These are phyloP conservation scores for Campylomormyrus numenius DNA, from an alignment of 2,113 vertebrate genomes.

Conservation along the genomic window DNA sequence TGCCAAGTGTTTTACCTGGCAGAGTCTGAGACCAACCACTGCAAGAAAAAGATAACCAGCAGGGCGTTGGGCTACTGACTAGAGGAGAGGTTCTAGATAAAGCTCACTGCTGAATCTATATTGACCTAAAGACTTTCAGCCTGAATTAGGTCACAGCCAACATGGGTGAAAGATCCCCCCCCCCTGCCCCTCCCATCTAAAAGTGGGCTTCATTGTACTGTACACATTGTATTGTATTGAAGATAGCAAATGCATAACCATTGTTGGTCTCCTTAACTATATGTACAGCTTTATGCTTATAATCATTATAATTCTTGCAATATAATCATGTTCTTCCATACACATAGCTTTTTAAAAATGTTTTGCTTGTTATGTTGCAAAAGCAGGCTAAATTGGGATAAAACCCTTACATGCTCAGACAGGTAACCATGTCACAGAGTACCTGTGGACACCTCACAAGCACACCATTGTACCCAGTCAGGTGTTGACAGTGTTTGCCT, in stretches of 20 bases:
- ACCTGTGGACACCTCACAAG: background rate
- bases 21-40: too few species aligned
- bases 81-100: background rate
- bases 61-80: background rate
- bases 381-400: background rate
- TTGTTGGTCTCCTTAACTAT: background rate
- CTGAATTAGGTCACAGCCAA: background rate
- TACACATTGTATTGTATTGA: background rate
- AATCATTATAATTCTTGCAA: background rate
- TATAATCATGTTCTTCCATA: background rate
- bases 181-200: background rate
- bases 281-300: background rate
- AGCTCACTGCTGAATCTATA: background rate
- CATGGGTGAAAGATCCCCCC: background rate
- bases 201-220: background rate
- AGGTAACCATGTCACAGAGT: background rate
- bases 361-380: background rate
- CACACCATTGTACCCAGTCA: background rate
- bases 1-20: too few species aligned
- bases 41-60: too few species aligned
- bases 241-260: background rate
- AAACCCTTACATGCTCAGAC: background rate
- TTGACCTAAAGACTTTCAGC: background rate
- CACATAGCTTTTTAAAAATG: background rate
- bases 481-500: background rate